These are phyloP conservation scores for Hydra vulgaris DNA, from an alignment of 30 jellyfish, hydroid and myxozoan genomes.

Conservation along the genomic window DNA sequence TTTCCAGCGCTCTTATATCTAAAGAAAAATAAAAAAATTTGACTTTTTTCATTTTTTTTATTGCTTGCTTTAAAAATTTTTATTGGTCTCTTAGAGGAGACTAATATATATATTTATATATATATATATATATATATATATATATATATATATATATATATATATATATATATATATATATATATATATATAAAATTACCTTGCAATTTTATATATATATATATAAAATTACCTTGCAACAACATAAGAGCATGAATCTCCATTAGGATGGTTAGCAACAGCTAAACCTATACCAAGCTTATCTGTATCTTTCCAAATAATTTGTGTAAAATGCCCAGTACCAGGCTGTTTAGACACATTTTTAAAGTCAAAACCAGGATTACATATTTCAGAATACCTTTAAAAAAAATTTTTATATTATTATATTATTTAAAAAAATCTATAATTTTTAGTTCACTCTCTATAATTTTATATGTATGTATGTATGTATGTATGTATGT, in stretches of 20 bases:
- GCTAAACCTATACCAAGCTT: conserved; percentile 87
- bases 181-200: no score
- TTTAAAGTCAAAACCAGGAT: conserved; percentile 77
- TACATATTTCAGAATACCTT: conserved; percentile 90
- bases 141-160: no score
- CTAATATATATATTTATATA: no score
- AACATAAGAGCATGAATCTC: conserved; percentile 70
- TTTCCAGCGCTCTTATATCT: conserved; percentile 78
- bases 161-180: no score
- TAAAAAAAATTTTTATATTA: neutral
- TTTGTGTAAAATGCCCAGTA: conserved; percentile 90
- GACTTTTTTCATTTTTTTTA: no score
- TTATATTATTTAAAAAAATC: neutral
- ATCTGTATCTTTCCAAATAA: conserved; percentile 73
- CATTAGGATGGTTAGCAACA: conserved; percentile 61
- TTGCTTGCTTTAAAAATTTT: neutral
- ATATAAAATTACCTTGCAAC: conserved; percentile 55
- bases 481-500: no score
- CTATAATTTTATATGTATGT: no score
- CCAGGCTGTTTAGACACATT: conserved; percentile 68
- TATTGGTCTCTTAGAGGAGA: no score
- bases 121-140: no score
- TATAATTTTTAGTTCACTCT: neutral
- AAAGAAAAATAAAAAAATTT: neutral
- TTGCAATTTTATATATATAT: no score